These are phyloP conservation scores for Myotis pilosus DNA, from an alignment of 2,797 vertebrate species.

Conservation along the genomic window DNA sequence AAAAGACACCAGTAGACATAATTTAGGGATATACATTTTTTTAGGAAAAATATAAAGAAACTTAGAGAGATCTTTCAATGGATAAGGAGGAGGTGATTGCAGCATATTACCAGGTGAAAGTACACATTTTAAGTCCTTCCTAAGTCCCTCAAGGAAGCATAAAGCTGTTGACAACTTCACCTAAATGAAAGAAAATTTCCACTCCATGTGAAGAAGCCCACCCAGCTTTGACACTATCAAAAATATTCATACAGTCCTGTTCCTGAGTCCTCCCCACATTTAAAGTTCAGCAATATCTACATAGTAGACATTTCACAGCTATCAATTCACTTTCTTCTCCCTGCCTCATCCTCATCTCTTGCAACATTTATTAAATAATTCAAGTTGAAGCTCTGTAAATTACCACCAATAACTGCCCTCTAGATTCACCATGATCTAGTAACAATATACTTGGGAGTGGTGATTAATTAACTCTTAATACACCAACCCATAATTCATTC, in stretches of 20 bases:
- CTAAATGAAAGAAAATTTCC: not conserved
- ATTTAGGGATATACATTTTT: not conserved
- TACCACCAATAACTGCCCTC: not conserved
- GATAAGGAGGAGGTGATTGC: not conserved
- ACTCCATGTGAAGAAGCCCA: not conserved
- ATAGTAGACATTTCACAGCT: not conserved
- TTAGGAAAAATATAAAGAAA: not conserved
- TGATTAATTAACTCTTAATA: not conserved
- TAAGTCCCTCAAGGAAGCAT: not conserved
- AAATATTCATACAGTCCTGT: not conserved
- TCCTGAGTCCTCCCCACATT: not conserved
- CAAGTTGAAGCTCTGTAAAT: not conserved
- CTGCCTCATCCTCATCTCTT: not conserved
- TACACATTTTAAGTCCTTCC: not conserved
- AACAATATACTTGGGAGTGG: not conserved
- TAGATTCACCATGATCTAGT: not conserved
- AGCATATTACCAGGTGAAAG: not conserved
- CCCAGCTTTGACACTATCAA: not conserved
- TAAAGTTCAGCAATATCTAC: not conserved
- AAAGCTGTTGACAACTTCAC: not conserved
- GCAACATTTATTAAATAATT: not conserved
- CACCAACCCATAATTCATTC: not conserved
- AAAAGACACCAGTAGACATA: not conserved
- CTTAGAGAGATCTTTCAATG: not conserved
- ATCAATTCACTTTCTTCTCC: not conserved